Evolutionary conservation across 2,113 vertebrate genomes (phyloP).

Genomic region (Nesoenas mayeri): DNA sequence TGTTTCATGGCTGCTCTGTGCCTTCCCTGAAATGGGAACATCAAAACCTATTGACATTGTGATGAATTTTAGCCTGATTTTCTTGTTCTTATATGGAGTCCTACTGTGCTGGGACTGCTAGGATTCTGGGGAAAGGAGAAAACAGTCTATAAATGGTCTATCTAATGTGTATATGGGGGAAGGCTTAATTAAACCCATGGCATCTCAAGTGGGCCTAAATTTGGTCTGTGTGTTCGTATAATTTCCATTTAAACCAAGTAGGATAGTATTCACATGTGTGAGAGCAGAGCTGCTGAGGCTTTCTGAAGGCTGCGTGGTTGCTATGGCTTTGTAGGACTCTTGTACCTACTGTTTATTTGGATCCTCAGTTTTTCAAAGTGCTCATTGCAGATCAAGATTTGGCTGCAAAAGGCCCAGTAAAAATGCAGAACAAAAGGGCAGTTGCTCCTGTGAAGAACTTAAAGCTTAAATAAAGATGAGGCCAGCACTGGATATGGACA

Average conservation of each 20-base stretch:
- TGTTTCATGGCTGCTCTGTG: not conserved
- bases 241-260: not conserved
- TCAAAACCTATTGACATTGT: not conserved
- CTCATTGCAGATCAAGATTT: not conserved
- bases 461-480: not conserved
- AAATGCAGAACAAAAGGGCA: not conserved
- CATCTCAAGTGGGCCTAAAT: not conserved
- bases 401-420: not conserved
- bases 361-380: not conserved
- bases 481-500: rapidly evolving
- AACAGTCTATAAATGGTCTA: not conserved
- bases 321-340: not conserved
- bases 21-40: not conserved
- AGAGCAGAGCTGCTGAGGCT: not conserved
- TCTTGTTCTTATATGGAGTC: not conserved
- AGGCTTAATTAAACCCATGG: not conserved
- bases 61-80: not conserved
- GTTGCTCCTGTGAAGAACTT: not conserved
- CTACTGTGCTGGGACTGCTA: not conserved
- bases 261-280: rapidly evolving
- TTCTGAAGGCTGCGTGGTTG: not conserved
- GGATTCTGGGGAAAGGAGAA: not conserved
- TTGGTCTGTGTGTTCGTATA: not conserved
- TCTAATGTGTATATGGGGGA: not conserved
- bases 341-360: not conserved